Percentiles rank a stretch among this genome's conserved stretches.
Evolutionary conservation across 2,888 invertebrate genomes (phyloP).

Genomic region (Cantharis lateralis): DNA sequence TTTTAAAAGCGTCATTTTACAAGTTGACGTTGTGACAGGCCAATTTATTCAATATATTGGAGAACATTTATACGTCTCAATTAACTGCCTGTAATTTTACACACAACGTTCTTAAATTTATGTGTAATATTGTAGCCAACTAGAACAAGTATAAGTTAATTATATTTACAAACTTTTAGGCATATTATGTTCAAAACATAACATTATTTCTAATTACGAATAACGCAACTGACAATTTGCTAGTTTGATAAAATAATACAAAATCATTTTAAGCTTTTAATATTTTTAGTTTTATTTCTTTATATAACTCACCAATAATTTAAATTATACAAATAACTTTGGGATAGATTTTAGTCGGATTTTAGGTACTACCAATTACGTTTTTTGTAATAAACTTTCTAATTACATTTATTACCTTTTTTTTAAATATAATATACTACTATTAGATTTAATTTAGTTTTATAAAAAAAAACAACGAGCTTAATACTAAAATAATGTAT

Average conservation of each 20-base stretch:
- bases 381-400: no score
- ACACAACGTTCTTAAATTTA: slow-evolving; percentile 21
- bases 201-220: background rate
- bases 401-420: no score
- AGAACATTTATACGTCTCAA: slow-evolving; percentile 30
- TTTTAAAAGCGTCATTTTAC: slow-evolving; percentile 19
- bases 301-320: background rate
- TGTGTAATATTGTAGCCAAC: slow-evolving; percentile 1
- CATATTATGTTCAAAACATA: background rate
- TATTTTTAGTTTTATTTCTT: background rate
- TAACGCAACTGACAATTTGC: background rate
- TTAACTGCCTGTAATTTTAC: slow-evolving; percentile 30
- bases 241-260: background rate
- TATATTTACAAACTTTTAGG: slow-evolving; percentile 9
- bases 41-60: slow-evolving; percentile 30
- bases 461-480: background rate
- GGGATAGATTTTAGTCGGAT: background rate
- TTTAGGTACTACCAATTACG: no score
- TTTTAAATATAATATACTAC: background rate
- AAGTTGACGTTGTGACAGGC: slow-evolving; percentile 24
- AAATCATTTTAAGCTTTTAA: background rate
- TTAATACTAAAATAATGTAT: background rate
- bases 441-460: background rate
- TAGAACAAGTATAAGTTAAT: slow-evolving; percentile 13
- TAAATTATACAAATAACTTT: background rate